Evolutionary conservation across 2,113 vertebrate species (phyloP).

Genomic region (Laticauda colubrina): DNA sequence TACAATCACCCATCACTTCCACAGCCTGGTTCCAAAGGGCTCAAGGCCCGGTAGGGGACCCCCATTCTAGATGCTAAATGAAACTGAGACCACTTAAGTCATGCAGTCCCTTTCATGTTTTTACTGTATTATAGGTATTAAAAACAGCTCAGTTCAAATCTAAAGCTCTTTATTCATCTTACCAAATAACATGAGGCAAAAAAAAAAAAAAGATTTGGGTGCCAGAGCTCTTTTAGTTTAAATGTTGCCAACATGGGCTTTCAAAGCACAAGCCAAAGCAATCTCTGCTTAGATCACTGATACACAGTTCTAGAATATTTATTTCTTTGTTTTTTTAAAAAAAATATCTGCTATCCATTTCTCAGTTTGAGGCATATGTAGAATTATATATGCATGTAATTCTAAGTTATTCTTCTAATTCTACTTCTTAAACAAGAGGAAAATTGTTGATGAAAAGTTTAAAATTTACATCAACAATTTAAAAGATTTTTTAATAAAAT

Average conservation of each 20-base stretch:
- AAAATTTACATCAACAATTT: not conserved
- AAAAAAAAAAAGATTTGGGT: not conserved
- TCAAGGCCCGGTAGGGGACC: not conserved
- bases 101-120: not conserved
- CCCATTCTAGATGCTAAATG: not conserved
- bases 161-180: not conserved
- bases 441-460: not conserved
- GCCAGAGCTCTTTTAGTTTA: not conserved
- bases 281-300: not conserved
- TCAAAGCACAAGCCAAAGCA: not conserved
- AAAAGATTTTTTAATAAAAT: not conserved
- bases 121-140: not conserved
- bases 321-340: not conserved
- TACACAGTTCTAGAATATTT: not conserved
- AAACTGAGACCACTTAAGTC: not conserved
- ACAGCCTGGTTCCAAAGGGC: not conserved
- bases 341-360: not conserved
- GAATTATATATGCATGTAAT: not conserved
- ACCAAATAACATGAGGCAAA: not conserved
- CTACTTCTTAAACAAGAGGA: not conserved
- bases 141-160: not conserved
- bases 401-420: not conserved
- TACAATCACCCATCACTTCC: rapidly evolving
- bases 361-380: not conserved
- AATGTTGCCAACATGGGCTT: not conserved